Conservation (phyloP, 2,797 vertebrate species). For the Acridotheres tristis region DNA sequence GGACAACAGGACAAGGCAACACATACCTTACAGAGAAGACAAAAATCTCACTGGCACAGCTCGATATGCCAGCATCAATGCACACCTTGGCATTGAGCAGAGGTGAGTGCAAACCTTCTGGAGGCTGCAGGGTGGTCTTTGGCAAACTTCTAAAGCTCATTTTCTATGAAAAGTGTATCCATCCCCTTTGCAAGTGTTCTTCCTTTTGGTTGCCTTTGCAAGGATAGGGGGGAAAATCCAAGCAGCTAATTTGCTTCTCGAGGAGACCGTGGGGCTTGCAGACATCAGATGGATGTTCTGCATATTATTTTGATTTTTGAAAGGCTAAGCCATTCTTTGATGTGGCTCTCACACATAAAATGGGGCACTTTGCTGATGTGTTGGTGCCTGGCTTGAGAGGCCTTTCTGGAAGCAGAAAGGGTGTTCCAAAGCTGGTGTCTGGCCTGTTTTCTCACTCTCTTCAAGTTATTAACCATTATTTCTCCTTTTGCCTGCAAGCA, state of each 20-base stretch:
- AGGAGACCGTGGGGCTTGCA: neutral
- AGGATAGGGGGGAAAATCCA: neutral
- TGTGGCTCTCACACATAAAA: neutral
- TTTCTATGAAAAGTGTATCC: neutral
- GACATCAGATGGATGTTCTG: neutral
- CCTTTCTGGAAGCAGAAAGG: neutral
- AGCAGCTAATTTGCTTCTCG: neutral
- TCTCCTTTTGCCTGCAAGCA: neutral
- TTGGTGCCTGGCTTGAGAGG: neutral
- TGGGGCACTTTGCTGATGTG: neutral
- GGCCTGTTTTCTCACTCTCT: neutral
- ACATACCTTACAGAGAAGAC: slow-evolving; percentile 99
- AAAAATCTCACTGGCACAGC: slow-evolving; percentile 99
- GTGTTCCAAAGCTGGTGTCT: neutral
- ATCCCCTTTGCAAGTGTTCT: neutral
- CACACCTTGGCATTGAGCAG: slow-evolving; percentile 98
- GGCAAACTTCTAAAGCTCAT: neutral
- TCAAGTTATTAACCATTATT: neutral
- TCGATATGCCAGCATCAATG: slow-evolving; percentile 99
- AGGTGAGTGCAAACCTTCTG: slow-evolving; percentile 79
- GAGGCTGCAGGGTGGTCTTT: neutral
- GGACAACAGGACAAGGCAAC: slow-evolving; percentile 99
- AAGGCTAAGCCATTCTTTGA: neutral
- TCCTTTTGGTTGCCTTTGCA: neutral
- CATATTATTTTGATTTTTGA: neutral